Evolutionary conservation across 2,888 invertebrate species (phyloP), one percentile per base, ranked within the genome.

Genomic region (Nineta flava): DNA sequence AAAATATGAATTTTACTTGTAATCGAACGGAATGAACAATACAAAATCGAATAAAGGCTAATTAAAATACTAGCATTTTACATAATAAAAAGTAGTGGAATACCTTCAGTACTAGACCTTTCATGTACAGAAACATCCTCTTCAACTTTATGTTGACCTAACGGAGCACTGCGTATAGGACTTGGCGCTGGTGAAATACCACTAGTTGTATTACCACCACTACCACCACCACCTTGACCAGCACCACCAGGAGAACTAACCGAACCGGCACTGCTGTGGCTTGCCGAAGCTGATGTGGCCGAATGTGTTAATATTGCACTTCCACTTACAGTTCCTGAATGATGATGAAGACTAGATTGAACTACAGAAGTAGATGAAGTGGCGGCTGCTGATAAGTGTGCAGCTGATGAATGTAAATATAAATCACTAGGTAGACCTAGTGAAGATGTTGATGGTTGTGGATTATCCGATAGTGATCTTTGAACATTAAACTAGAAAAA

Each of bases 61-160:
- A n/a, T 10, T 34, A 34, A 9, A 34, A 9, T n/a, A n/a, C n/a
- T n/a, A n/a, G n/a, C n/a, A n/a, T n/a, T n/a, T n/a, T n/a, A n/a
- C n/a, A n/a, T 32, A 32, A 7, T 10, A 32, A 32, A 7, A 32
- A 32, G 32, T 10, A 32, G 10, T 32, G 7, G 7, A 38, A 4
- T 38, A 75, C 76, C 76, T 60, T 77, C 77, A 9, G 76, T 73
- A 62, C 76, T 76, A 63, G 75, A 72, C 56, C 77, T 70, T 35
- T 75, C 75, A 60, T 76, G 76, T 57, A 75, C 67, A 54, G 75
- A 74, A 55, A 76, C 72, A 57, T 77, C 76, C 62, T 79, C 79
- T 65, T 79, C 79, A 64, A 79, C 78, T 61, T 77, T 71, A 52
- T 75, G 72, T 62, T 71, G 63, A 38, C 44, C 51, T 17, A 47